Evolutionary conservation across 2,797 vertebrate species (phyloP).

Genomic region (Leptoclinus maculatus): DNA sequence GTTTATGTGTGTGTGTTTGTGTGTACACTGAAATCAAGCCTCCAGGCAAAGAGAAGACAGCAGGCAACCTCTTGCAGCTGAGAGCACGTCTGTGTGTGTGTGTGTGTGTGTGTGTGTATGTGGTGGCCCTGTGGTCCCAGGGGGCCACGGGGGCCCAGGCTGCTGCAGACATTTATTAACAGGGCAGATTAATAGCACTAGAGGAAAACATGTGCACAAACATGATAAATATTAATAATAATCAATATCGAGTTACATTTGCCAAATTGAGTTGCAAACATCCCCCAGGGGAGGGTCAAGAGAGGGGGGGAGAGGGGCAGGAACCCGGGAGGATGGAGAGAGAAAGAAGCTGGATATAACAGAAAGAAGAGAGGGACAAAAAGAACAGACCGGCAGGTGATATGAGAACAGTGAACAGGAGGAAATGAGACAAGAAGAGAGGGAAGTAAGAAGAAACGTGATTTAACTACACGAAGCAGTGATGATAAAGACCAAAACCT

Average conservation of each 20-base stretch:
- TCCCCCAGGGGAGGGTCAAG: constrained; percentile 60
- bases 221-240: constrained; percentile 96
- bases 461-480: background rate
- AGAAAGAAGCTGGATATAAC: constrained; percentile 17
- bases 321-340: background rate
- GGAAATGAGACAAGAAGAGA: background rate
- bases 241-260: constrained; percentile 91
- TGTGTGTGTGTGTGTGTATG: constrained; percentile 57
- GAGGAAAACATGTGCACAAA: constrained; percentile 88
- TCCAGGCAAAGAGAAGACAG: constrained; percentile 73
- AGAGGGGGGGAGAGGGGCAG: background rate
- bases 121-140: constrained; percentile 80
- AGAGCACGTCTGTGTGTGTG: constrained; percentile 61
- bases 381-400: background rate
- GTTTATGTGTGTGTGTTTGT: constrained; percentile 26
- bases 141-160: constrained; percentile 82
- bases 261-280: constrained; percentile 85
- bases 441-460: background rate
- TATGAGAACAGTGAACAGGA: background rate
- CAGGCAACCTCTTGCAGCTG: constrained; percentile 69
- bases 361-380: constrained; percentile 11
- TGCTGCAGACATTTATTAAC: constrained; percentile 89
- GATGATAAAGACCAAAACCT: background rate
- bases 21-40: constrained; percentile 52
- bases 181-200: constrained; percentile 91